These are phyloP conservation scores for Atta cephalotes DNA, from an alignment of 1,140 invertebrate species.

Conservation along the genomic window DNA sequence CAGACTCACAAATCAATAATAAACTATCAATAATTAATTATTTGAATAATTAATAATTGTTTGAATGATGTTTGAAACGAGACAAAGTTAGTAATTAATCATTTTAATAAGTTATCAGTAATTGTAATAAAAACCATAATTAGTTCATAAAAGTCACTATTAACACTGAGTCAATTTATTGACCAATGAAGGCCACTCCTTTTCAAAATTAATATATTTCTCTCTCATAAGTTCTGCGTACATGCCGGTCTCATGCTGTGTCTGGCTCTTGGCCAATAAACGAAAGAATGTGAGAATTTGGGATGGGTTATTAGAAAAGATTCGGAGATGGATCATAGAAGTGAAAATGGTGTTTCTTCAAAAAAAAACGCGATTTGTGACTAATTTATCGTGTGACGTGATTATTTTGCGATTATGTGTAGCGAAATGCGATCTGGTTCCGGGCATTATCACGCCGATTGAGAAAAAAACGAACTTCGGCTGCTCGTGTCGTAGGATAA, in stretches of 20 bases:
- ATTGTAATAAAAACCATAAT: background rate
- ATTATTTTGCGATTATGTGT: conserved; percentile 15
- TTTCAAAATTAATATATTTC: conserved; percentile 10
- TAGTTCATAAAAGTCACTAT: background rate
- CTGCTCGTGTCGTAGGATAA: background rate
- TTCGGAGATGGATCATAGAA: background rate
- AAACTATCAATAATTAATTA: background rate
- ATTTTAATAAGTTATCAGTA: background rate
- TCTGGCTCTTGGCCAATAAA: conserved; percentile 47
- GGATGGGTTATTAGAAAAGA: background rate
- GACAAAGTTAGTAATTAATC: background rate
- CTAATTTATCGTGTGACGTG: conserved; percentile 44
- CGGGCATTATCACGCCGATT: background rate
- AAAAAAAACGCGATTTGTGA: background rate
- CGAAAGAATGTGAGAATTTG: conserved; percentile 16
- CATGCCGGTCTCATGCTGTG: conserved; percentile 37
- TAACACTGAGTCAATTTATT: background rate
- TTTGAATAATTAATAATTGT: background rate
- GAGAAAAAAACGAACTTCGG: background rate
- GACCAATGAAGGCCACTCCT: background rate
- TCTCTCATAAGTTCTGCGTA: background rate
- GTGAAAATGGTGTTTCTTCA: conserved; percentile 14
- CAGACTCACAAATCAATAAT: background rate
- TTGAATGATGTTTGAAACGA: background rate
- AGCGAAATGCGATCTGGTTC: conserved; percentile 22